Evolutionary conservation across 2,888 invertebrate species (phyloP).

Genomic region (Watsonalla binaria): DNA sequence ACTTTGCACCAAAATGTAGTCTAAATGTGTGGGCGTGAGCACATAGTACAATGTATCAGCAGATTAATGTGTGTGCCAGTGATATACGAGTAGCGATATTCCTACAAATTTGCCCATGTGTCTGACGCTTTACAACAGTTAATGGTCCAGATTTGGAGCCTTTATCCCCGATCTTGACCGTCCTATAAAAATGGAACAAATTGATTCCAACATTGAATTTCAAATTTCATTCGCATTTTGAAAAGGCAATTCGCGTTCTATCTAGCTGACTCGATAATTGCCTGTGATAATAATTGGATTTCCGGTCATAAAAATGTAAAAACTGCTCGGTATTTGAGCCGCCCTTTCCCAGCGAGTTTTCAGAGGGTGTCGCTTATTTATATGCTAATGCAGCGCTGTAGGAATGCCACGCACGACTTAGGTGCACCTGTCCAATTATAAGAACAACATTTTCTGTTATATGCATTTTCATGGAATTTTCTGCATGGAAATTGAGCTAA

Average conservation of each 20-base stretch:
- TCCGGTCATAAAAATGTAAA: slow-evolving; percentile 68
- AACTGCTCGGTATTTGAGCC: slow-evolving; percentile 37
- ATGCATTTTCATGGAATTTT: slow-evolving; percentile 71
- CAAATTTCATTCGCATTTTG: slow-evolving; percentile 42
- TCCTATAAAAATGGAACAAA: slow-evolving; percentile 22
- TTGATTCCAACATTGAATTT: slow-evolving; percentile 28
- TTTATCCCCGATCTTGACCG: slow-evolving; percentile 2
- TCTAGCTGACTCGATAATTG: slow-evolving; percentile 70
- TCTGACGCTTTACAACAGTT: slow-evolving; percentile 20
- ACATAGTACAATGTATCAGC: slow-evolving; percentile 64
- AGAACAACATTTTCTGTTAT: slow-evolving; percentile 66
- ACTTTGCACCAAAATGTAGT: slow-evolving; percentile 22
- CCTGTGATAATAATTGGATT: slow-evolving; percentile 74
- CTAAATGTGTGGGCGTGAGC: slow-evolving; percentile 56
- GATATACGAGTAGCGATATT: slow-evolving; percentile 46
- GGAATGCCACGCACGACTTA: slow-evolving; percentile 69
- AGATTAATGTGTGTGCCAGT: slow-evolving; percentile 64
- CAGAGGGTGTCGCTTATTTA: slow-evolving; percentile 66
- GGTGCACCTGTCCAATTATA: slow-evolving; percentile 73
- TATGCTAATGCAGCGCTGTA: slow-evolving; percentile 66
- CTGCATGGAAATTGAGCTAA: slow-evolving; percentile 59
- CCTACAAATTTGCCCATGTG: slow-evolving; percentile 16
- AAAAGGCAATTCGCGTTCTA: slow-evolving; percentile 53
- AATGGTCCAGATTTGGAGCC: slow-evolving; percentile 1
- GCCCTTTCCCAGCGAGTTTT: slow-evolving; percentile 51